Evolutionary conservation across 2,888 invertebrate species (phyloP).

Genomic region (Nycteola revayana): DNA sequence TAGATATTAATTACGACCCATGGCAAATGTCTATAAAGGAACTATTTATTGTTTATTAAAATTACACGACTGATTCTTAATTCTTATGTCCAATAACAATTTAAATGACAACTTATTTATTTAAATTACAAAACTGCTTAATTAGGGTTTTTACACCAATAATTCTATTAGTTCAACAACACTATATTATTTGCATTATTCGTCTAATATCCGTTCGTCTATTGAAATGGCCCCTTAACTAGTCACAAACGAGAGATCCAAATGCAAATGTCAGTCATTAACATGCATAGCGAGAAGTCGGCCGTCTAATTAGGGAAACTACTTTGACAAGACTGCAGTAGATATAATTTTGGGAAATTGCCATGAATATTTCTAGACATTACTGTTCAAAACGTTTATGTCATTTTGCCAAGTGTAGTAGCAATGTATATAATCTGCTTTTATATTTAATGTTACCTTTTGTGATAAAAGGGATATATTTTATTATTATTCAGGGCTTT

Average conservation of each 20-base stretch:
- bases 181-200: too few species aligned
- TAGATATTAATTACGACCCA: too few species aligned
- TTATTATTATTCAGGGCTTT: too few species aligned
- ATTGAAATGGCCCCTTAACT: slow-evolving; percentile 27
- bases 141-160: too few species aligned
- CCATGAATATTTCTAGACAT: slow-evolving; percentile 47
- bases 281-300: slow-evolving; percentile 76
- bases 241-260: slow-evolving; percentile 37
- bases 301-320: slow-evolving; percentile 73
- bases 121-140: too few species aligned
- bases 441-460: not conserved
- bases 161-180: too few species aligned
- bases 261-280: slow-evolving; percentile 80
- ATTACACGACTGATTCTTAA: too few species aligned
- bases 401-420: slow-evolving; percentile 5
- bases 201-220: slow-evolving; percentile 5
- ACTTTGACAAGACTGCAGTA: slow-evolving; percentile 54
- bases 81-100: too few species aligned
- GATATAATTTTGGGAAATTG: slow-evolving; percentile 56
- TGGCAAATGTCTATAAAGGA: too few species aligned
- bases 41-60: too few species aligned
- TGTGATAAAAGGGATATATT: too few species aligned
- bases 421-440: slow-evolving; percentile 12
- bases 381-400: slow-evolving; percentile 30
- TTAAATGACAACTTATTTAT: too few species aligned